phyloP scores from a whole-genome alignment of 2,113 vertebrate genomes.

The Neolamprologus kungweensis region DNA sequence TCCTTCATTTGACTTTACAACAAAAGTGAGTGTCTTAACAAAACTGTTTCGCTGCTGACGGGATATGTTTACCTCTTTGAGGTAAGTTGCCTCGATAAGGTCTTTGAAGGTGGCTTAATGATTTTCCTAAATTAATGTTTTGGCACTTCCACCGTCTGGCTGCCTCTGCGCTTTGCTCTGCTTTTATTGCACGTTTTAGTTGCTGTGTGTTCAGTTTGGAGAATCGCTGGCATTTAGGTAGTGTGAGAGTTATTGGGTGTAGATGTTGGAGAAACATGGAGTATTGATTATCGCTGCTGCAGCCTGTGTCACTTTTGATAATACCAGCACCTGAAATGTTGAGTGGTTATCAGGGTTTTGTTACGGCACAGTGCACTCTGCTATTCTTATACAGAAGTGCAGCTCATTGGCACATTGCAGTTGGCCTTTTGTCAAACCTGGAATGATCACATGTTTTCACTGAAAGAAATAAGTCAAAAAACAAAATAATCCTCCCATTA shows the following conservation, averaged over 20 bases:
- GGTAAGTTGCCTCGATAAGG: conserved; percentile 16
- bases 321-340: neutral
- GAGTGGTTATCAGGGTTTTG: neutral
- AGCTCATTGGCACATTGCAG: neutral
- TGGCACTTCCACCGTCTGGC: conserved; percentile 33
- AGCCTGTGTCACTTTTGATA: neutral
- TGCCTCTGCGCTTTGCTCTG: neutral
- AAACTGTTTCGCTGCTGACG: conserved; percentile 22
- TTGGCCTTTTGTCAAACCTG: neutral
- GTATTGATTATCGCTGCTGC: conserved; percentile 16
- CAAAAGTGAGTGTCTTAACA: conserved; percentile 28
- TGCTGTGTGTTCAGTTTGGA: conserved; percentile 11
- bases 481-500: conserved; percentile 28
- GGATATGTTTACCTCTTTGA: conserved; percentile 33
- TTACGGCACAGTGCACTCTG: neutral
- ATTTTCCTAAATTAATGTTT: conserved; percentile 52
- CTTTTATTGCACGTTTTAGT: conserved; percentile 15
- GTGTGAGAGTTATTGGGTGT: neutral
- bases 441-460: neutral
- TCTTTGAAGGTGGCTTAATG: conserved; percentile 35
- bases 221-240: conserved; percentile 26
- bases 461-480: neutral
- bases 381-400: neutral
- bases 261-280: neutral
- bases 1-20: conserved; percentile 68